A percentile compares a stretch with the other conserved stretches of the same genome.
Conservation (phyloP, 1,140 invertebrate genomes). For the Drosophila kurseongensis region DNA sequence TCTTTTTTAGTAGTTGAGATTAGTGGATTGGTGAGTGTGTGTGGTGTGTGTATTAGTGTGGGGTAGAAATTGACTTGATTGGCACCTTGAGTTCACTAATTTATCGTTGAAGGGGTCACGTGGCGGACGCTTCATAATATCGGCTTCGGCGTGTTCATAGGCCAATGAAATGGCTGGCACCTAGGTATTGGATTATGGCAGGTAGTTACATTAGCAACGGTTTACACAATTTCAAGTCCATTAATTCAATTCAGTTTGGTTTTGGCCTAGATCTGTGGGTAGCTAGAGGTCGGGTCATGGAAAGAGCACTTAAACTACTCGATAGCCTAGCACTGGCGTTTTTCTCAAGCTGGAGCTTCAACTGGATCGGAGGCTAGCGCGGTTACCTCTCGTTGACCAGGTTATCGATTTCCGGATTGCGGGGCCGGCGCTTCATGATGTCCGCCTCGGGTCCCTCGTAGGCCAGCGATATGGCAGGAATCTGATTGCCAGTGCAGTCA, state of each 20-base stretch:
- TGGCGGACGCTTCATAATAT: conserved; percentile 99
- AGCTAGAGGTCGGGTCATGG: conserved; percentile 14
- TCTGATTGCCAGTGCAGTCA: conserved; percentile 85
- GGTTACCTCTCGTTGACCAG: conserved; percentile 97
- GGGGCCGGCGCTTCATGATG: conserved; percentile 99
- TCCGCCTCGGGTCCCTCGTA: conserved; percentile 99
- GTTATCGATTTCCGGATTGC: conserved; percentile 98
- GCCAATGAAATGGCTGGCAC: conserved; percentile 99
- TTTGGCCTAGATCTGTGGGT: conserved; percentile 23
- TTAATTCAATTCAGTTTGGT: conserved; percentile 13
- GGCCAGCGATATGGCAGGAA: conserved; percentile 99
- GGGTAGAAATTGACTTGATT: conserved; percentile 81
- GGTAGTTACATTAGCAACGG: conserved; percentile 76
- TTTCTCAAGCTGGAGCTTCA: conserved; percentile 4
- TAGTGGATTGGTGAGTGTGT: conserved; percentile 43
- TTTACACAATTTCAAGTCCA: conserved; percentile 47
- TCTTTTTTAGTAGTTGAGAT: conserved; percentile 55
- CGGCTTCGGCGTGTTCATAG: conserved; percentile 99
- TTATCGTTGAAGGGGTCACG: conserved; percentile 98
- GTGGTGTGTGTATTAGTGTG: conserved; percentile 40
- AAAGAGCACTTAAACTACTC: conserved; percentile 50
- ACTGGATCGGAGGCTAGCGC: conserved; percentile 3
- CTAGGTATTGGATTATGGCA: conserved; percentile 86
- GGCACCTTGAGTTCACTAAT: conserved; percentile 99
- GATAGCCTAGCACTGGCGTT: conserved; percentile 32